These are phyloP conservation scores for Heteropelma amictum DNA, from an alignment of 2,888 invertebrate species.

Conservation along the genomic window DNA sequence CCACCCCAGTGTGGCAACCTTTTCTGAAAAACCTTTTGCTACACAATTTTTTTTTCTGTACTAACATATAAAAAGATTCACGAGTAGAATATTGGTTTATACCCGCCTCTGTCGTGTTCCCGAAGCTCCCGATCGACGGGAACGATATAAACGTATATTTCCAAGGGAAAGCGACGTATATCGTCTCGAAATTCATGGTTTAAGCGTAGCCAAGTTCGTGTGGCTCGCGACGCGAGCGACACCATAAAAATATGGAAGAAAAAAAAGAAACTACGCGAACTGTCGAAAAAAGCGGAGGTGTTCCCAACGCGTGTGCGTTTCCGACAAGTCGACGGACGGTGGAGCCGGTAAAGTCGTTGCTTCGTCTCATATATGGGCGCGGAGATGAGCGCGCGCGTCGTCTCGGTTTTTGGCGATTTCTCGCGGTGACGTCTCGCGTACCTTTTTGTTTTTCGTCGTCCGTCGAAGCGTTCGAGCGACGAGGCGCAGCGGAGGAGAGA, in stretches of 20 bases:
- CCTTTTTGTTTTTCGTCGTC: neutral
- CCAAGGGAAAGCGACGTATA: no score
- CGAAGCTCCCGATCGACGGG: no score
- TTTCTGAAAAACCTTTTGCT: no score
- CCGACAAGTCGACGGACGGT: neutral
- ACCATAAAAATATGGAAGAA: constrained; percentile 22
- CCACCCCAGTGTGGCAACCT: no score
- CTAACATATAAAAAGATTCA: no score
- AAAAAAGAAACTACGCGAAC: constrained; percentile 37
- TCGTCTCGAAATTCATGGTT: no score
- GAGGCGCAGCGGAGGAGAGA: neutral
- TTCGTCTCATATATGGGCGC: constrained; percentile 30
- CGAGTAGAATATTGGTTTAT: no score
- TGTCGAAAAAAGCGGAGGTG: constrained; percentile 16
- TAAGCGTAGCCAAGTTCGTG: no score
- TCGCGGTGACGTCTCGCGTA: neutral
- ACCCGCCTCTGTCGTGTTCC: no score
- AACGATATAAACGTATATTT: no score
- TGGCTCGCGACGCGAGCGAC: neutral
- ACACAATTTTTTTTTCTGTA: no score
- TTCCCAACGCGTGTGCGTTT: neutral
- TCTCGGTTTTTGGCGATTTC: constrained; percentile 56
- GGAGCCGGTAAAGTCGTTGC: constrained; percentile 29
- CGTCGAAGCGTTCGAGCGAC: neutral
- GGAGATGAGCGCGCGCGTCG: constrained; percentile 21